Evolutionary conservation across 37 sponge, comb jelly and placozoan species (phyloP), one percentile per base, ranked within the genome.

Genomic region (Spongilla lacustris): DNA sequence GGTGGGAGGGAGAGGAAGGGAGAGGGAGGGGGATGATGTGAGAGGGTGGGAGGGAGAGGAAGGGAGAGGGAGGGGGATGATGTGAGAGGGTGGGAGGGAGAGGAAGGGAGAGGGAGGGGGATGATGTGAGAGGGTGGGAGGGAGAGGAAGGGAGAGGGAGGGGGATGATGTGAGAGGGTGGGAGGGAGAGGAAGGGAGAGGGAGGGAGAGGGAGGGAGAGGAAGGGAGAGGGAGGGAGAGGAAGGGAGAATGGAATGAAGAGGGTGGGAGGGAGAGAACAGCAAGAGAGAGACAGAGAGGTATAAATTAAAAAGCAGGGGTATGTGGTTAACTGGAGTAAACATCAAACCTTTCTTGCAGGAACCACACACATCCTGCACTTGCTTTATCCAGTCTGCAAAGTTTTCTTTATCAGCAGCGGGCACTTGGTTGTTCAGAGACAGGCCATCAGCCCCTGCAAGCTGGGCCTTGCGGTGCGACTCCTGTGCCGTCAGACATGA

Each of bases 401-500:
- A 17, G 71, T 50, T 35, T 0, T 32, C 71, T 24, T 8, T 46
- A 8, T 72, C 73, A 72, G 73, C 73, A 11, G 73, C 10, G 73
- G 73, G 73, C 14, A 72, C 32, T 1, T 30, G 73, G 32, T 13
- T 72, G 73, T 30, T 34, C 10, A 30, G 14, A 21, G 29, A 33
- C 30, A 49, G 31, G 5, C 76, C 75, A 68, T 50, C 38, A 6
- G 79, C 80, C 9, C 76, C 84, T 17, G 74, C 77, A 31, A 89
- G 66, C 36, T 74, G 86, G 11, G 86, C 68, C 49, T 85, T 82
- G 0, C 90, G 85, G 32, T 29, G 77, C 77, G 75, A 74, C 86
- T 84, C 81, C 50, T 90, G 90, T 19, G 82, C 79, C 0, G 70
- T 50, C n/a, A 90, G 81, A 48, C 81, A 68, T 2, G 90, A 84